These are phyloP conservation scores for Psylliodes chrysocephalus DNA, from an alignment of 2,888 invertebrate species.

Conservation along the genomic window DNA sequence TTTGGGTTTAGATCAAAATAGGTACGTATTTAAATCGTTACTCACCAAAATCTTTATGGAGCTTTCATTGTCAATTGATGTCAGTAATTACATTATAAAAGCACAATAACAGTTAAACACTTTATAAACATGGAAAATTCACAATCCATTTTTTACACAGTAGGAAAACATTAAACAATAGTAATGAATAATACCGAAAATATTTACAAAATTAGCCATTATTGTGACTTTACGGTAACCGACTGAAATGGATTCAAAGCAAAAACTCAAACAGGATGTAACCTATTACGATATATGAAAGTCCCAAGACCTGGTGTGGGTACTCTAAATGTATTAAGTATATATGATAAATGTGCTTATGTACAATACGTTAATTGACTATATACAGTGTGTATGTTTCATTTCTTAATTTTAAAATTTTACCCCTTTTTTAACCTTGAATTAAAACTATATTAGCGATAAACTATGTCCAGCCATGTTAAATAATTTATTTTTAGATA, in stretches of 20 bases:
- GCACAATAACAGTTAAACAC: conserved; percentile 12
- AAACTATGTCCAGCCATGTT: too few species aligned
- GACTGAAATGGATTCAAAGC: conserved; percentile 25
- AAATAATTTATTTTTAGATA: too few species aligned
- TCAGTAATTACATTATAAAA: conserved; percentile 10
- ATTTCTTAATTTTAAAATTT: too few species aligned
- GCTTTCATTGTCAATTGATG: conserved; percentile 13
- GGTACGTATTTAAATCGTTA: too few species aligned
- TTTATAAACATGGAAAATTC: background rate
- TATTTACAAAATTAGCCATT: conserved; percentile 14
- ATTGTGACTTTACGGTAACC: conserved; percentile 9
- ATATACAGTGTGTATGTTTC: too few species aligned
- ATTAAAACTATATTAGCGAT: too few species aligned
- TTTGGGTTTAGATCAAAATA: too few species aligned
- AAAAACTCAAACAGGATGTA: conserved; percentile 22
- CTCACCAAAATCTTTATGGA: conserved; percentile 20
- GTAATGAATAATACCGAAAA: conserved; percentile 1
- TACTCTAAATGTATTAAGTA: background rate
- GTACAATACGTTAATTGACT: too few species aligned
- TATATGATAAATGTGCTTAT: too few species aligned
- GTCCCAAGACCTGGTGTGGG: conserved; percentile 27
- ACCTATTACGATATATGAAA: conserved; percentile 22
- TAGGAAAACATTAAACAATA: background rate
- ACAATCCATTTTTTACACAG: conserved; percentile 11
- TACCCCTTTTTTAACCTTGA: too few species aligned